Base-by-base conservation (phyloP, 2,797 vertebrate genomes). In the Tiaroga cobitis region DNA sequence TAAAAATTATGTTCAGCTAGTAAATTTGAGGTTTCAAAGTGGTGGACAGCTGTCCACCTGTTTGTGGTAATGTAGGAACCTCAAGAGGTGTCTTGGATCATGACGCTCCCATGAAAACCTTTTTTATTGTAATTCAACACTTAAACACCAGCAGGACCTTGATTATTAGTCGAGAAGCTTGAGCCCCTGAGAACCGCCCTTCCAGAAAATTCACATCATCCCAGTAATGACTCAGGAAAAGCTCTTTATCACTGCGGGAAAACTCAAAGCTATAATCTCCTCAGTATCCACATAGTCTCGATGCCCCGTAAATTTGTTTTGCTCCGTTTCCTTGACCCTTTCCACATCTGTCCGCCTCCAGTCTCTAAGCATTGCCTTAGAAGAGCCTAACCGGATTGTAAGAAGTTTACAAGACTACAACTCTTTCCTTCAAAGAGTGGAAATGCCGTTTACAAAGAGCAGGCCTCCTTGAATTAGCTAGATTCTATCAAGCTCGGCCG, bases 381-480 rank as follows among this genome's bases (percentile, higher is more conserved):
- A 74, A 77, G 80, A 75, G 74, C 68, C 21, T 82, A 68, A 10
- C 39, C 7, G 8, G 74, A 63, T 67, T 43, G 73, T 70, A 43
- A 83, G 80, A 80, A 68, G 85, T 91, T 88, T 87, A 80, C 87
- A 81, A 84, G 84, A 68, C 41, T 79, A 80, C 63, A 70, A n/a
- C 41, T 80, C 72, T 81, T 85, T 88, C 89, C 85, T 89, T 90
- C 83, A 88, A 87, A 72, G 51, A 85, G 84, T 86, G 88, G 86
- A 91, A 92, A 73, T 26, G 1, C 0, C 1, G 90, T 90, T 93
- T 92, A 88, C 85, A 85, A 73, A 87, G 86, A 87, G 82, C 85
- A 85, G 85, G 88, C 72, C 59, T 80, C 78, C 90, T 39, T 8
- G 87, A 90, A 90, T 90, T 88, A 88, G 84, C 80, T 88, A 54